Base-by-base conservation (phyloP, 2,797 vertebrate genomes). In the Peromyscus nudipes region DNA sequence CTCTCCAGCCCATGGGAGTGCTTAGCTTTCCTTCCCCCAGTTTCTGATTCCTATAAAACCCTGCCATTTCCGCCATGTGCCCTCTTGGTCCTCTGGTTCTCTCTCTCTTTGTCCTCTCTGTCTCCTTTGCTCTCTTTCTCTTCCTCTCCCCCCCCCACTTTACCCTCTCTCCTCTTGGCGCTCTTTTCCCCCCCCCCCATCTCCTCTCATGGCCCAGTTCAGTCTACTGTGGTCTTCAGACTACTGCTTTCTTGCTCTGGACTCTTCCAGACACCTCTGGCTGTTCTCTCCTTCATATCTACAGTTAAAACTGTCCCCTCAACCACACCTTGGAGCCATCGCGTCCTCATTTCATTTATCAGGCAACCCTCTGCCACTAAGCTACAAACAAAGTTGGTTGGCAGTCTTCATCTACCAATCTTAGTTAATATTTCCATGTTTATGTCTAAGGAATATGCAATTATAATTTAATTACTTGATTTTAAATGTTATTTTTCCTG, bases 391-490 rank as follows among this genome's bases (percentile, higher is more conserved):
- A 23, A 27, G 73, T 23, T 52, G 52, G 84, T 49, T 55, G 79
- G 88, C 0, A 64, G 40, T 71, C 31, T 94, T 94, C 43, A 57
- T 69, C 64, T 95, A 52, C 7, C 37, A 49, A 27, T 40, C 40
- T 5, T 67, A 89, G 89, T 9, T 67, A 86, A 91, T 9, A 80
- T 75, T 96, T 95, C 29, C 81, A 46, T 89, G 52, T 52, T 46
- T 89, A 34, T 81, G 31, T 91, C 71, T 81, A 85, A 46, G 46
- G 77, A 95, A 60, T 80, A 76, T 11, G 34, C 88, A 81, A 81
- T 83, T 95, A 43, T 86, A 52, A 83, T 31, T 87, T n/a, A 94
- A 67, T 86, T 81, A 46, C 55, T 64, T 92, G 46, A 67, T 82
- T 95, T 85, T 67, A 64, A 95, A 89, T 67, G 13, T 71, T 71